A percentile compares a stretch with the other conserved stretches of the same genome.
Evolutionary conservation across 2,888 invertebrate species (phyloP).

Genomic region (Melinaea menophilus): DNA sequence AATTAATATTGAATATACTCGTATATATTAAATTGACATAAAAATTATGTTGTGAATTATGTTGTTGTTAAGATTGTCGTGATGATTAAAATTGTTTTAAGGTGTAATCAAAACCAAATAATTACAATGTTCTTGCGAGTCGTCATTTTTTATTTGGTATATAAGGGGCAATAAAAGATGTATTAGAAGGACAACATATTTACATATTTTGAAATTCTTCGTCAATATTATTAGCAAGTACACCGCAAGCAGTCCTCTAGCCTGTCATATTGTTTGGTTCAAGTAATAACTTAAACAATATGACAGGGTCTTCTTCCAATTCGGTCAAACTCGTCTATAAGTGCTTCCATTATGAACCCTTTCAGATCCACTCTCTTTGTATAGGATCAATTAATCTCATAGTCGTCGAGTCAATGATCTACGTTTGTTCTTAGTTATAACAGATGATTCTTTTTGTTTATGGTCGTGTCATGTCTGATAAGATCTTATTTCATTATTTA

Average conservation of each 20-base stretch:
- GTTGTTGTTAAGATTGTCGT: too few relatives aligned
- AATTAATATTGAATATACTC: too few relatives aligned
- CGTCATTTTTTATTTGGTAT: too few relatives aligned
- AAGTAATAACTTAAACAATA: conserved; percentile 9
- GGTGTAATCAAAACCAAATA: too few relatives aligned
- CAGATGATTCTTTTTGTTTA: conserved; percentile 26
- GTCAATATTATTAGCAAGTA: not conserved
- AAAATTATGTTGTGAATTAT: too few relatives aligned
- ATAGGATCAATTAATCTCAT: conserved; percentile 38
- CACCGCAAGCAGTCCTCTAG: not conserved
- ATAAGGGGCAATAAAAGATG: too few relatives aligned
- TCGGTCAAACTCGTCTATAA: conserved; percentile 11
- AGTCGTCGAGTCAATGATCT: conserved; percentile 25
- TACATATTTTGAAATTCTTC: not conserved
- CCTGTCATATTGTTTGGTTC: not conserved
- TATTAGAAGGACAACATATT: too few relatives aligned
- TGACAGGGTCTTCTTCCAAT: conserved; percentile 10
- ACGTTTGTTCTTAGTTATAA: conserved; percentile 23
- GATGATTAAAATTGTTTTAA: too few relatives aligned
- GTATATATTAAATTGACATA: too few relatives aligned
- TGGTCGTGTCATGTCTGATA: conserved; percentile 26
- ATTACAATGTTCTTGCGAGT: too few relatives aligned
- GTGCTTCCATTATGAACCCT: conserved; percentile 16
- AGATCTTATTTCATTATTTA: conserved; percentile 23
- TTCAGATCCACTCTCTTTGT: conserved; percentile 16